These are phyloP conservation scores for Pararge aegeria DNA, from an alignment of 1,140 invertebrate genomes.

Conservation along the genomic window DNA sequence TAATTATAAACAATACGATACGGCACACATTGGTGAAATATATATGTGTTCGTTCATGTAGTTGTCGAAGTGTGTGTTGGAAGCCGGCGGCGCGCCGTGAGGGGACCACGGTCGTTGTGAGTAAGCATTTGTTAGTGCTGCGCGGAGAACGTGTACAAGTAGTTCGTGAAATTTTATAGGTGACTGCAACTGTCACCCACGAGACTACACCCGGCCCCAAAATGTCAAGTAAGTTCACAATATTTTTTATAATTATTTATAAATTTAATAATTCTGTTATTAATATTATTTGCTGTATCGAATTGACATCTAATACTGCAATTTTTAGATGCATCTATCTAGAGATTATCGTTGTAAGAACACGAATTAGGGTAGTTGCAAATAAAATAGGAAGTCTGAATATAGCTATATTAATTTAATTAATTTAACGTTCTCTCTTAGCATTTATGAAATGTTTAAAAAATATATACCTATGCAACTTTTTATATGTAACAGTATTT, in stretches of 20 bases:
- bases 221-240: conserved; percentile 69
- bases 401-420: too few relatives aligned
- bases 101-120: conserved; percentile 53
- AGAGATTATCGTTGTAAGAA: conserved; percentile 6
- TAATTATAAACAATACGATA: too few relatives aligned
- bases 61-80: conserved; percentile 32
- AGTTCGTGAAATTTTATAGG: conserved; percentile 58
- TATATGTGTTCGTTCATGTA: conserved; percentile 25
- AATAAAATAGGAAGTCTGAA: neutral
- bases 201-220: conserved; percentile 66
- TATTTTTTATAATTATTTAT: neutral
- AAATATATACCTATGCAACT: too few relatives aligned
- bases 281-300: neutral
- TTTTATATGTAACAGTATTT: too few relatives aligned
- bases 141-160: conserved; percentile 65
- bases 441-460: too few relatives aligned
- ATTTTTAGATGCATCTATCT: neutral
- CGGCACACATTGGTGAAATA: too few relatives aligned
- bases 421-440: too few relatives aligned
- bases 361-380: conserved; percentile 5
- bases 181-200: conserved; percentile 66
- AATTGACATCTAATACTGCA: neutral
- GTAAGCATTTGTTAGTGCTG: conserved; percentile 59
- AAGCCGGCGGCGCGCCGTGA: conserved; percentile 38
- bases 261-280: neutral